Conservation (phyloP, 2,113 vertebrate genomes). For the Chunga burmeisteri region DNA sequence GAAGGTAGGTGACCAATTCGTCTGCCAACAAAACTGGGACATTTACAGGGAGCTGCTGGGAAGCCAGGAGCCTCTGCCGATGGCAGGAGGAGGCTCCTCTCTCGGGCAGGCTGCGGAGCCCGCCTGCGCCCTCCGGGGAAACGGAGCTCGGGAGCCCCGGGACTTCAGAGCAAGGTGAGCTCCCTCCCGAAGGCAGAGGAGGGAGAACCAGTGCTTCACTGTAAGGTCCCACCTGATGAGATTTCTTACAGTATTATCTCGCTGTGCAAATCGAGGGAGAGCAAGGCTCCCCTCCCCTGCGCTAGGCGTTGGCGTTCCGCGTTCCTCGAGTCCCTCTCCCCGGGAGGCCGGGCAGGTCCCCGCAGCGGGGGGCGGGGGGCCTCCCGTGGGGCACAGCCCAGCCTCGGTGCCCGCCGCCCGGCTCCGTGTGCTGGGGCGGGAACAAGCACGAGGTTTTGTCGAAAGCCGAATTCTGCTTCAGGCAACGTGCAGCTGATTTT, state of each 20-base stretch:
- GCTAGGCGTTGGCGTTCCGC: fast-evolving
- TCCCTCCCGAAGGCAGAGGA: neutral
- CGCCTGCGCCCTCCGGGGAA: neutral
- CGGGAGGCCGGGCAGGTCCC: neutral
- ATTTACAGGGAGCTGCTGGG: neutral
- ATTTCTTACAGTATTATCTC: neutral
- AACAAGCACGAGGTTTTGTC: neutral
- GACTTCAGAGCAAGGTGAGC: neutral
- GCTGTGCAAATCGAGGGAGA: neutral
- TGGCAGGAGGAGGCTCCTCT: neutral
- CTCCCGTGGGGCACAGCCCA: neutral
- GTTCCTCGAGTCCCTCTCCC: neutral
- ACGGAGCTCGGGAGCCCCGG: neutral
- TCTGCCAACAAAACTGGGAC: neutral
- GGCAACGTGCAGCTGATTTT: neutral
- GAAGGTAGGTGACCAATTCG: neutral
- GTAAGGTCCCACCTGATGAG: neutral
- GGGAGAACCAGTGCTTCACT: neutral
- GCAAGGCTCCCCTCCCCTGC: neutral
- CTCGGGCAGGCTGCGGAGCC: neutral
- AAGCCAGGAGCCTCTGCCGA: neutral
- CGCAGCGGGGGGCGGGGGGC: no score
- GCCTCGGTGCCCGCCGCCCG: neutral
- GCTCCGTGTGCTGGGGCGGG: neutral
- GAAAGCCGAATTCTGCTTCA: neutral